Base-by-base conservation (phyloP, 1,140 invertebrate genomes). In the Hylaeus anthracinus region DNA sequence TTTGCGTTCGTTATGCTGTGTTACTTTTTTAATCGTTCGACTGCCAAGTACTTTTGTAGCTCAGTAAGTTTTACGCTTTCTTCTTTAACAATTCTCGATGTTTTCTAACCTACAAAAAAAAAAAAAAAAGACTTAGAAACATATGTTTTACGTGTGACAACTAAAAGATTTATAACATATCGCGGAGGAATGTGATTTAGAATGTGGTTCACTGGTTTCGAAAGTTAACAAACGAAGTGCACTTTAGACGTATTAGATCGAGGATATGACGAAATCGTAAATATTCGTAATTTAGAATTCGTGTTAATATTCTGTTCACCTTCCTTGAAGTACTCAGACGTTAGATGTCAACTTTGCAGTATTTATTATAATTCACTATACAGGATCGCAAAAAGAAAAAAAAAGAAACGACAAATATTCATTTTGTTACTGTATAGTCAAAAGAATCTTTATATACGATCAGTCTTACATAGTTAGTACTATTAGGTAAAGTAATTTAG, bases 11-110 rank as follows among this genome's bases (percentile, higher is more conserved):
- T 15, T 53, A 45, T n/a, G 15, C 5, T n/a, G 5, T 74, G 43
- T 37, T 60, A 66, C 9, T 65, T 58, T 43, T 55, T 61, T 37
- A 60, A 58, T 73, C 15, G 41, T 61, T 61, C 1, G 26, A 75
- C 79, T 80, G 79, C 72, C 79, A 80, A 80, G 65, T 67, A 55
- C 37, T n/a, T 69, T 53, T 8, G 1, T 43, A 75, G 14, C 53
- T 75, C 6, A 3, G 3, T 63, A 60, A 48, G 5, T 69, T 75
- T 61, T 55, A 43, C 5, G 8, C 37, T 39, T 48, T 14, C 5
- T 63, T 15, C 39, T 60, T 3, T 60, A 15, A 56, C 12, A 2
- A 48, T 56, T 51, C 10, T 79, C 4, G 3, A 37, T 15, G 5
- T 53, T 63, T 41, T 10, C 37, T 26, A 55, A 15, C 60, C 15